A percentile compares a stretch with the other conserved stretches of the same genome.
Conservation (phyloP, 2,113 vertebrate species). For the Azemiops feae region DNA sequence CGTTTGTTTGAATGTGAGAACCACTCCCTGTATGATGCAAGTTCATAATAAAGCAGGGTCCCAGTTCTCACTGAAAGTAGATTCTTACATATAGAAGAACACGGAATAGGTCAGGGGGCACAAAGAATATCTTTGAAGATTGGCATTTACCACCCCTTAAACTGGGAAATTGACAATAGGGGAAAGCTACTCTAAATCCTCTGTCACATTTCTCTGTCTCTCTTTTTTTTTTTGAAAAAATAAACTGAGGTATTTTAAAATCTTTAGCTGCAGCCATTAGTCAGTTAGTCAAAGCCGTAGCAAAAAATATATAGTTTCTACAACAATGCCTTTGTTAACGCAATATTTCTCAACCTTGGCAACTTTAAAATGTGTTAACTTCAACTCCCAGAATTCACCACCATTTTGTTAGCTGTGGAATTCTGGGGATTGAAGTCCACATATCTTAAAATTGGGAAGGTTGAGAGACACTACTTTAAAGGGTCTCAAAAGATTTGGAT, state of each 20-base stretch:
- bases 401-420: background rate
- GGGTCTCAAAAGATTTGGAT: slow-evolving; percentile 32
- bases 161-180: background rate
- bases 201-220: background rate
- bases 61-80: background rate
- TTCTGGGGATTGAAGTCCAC: background rate
- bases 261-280: background rate
- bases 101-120: background rate
- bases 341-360: background rate
- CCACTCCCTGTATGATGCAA: background rate
- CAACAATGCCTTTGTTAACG: background rate
- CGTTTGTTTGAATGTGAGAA: background rate
- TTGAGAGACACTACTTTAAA: background rate
- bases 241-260: background rate
- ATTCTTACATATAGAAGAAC: background rate
- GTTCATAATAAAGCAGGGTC: background rate
- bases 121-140: background rate
- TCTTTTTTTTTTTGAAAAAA: background rate
- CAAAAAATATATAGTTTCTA: slow-evolving; percentile 26
- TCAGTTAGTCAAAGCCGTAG: slow-evolving; percentile 24
- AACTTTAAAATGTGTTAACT: background rate
- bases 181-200: background rate
- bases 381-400: background rate
- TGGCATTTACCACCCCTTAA: background rate
- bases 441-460: background rate